Base-by-base conservation (phyloP, 2,888 invertebrate species). In the Lepidochitona cinerea region DNA sequence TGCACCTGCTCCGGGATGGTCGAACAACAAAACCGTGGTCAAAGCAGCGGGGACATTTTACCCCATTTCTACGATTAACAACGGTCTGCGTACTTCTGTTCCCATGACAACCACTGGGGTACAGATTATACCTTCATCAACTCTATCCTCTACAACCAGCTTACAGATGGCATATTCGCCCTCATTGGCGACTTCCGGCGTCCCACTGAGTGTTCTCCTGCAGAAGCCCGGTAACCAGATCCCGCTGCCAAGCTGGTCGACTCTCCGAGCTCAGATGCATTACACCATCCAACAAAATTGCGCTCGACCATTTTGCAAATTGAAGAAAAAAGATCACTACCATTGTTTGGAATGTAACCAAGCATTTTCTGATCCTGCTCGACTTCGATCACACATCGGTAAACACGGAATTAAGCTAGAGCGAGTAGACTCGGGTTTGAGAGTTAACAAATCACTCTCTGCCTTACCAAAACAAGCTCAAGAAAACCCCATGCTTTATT, bases 1-100 rank as follows among this genome's bases (percentile, higher is more conserved):
- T 66, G 66, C 54, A 4, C 70, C 70, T 52, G 70, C 35, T 14
- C 26, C 59, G 4, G 66, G 64, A n/a, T 29, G 26, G 26, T n/a
- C n/a, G n/a, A 29, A 35, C 14, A 2, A 29, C 52, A 81, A 75
- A 32, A 80, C 74, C n/a, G 95, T 96, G 93, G 95, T 96, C 93
- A 96, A 96, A 94, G 95, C 96, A 92, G 94, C 95, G 88, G 96
- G 96, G 91, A 96, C 96, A 91, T 96, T 95, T 93, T 96, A 95
- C 92, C 96, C 96, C 89, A 94, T 96, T 86, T 95, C 94, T 84
- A 90, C 91, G 0, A 41, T 80, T 23, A 53, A 71, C 12, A 59
- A 54, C 29, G 52, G 64, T 37, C 26, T 29, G 9, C 54, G 69
- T 14, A 67, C 53, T 59, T 64, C 23, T 9, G 26, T 65, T 18